Base-by-base conservation (phyloP, 1,140 invertebrate genomes). In the Bicyclus anynana region DNA sequence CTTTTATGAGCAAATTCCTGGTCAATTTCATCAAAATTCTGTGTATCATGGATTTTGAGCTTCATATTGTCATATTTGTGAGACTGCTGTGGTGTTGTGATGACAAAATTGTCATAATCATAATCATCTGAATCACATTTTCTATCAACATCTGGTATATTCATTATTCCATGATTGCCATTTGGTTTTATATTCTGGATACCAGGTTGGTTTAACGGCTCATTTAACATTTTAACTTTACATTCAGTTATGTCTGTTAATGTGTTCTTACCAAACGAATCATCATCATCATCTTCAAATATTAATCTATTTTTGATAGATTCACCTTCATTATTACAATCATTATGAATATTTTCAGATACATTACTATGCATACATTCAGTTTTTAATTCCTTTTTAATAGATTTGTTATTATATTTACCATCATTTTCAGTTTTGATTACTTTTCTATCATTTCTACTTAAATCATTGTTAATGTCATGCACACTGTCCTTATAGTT, bases 191-290 rank as follows among this genome's bases (percentile, higher is more conserved):
- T n/a, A n/a, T n/a, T n/a, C n/a, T n/a, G n/a, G n/a, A n/a, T 27
- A n/a, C 6, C 9, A 21, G 5, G n/a, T 14, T 53, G 37, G 5
- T 12, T 42, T 12, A 21, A 3, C 5, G 17, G 27, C 6, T 21
- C 12, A 16, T 21, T 67, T 52, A 0, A 65, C 6, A 13, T 67
- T 49, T 2, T 17, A 17, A 67, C 67, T n/a, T 67, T 54, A 26
- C 67, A 68, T 16, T 61, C 53, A 0, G 42, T 61, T 6, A 66
- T 56, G 46, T 65, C 53, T 10, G 49, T 38, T 7, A 65, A 33
- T 0, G 72, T 51, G 52, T 21, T 20, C 13, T 57, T 14, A 17
- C 54, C 12, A 33, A 33, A 16, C 7, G 16, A 1, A 48, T 59
- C 50, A 26, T 59, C 47, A n/a, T 23, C 23, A 23, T 23, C 23